Conservation (phyloP, 2,888 invertebrate species). For the Alsophila aescularia region DNA sequence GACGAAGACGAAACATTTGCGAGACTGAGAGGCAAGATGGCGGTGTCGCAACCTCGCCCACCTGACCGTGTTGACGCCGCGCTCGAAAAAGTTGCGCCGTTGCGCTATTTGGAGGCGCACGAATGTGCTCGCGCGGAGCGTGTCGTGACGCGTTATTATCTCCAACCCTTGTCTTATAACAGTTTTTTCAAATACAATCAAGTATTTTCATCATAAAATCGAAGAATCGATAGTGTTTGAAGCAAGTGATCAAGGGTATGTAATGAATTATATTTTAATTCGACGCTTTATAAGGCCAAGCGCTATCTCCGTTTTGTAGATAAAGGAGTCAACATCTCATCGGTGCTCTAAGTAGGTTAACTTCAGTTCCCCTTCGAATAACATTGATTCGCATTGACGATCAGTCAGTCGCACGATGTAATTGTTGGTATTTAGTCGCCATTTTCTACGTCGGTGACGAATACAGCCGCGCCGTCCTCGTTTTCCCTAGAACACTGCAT, state of each 20-base stretch:
- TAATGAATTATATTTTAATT: conserved; percentile 49
- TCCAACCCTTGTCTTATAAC: conserved; percentile 62
- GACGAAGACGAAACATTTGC: conserved; percentile 60
- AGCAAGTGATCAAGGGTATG: conserved; percentile 61
- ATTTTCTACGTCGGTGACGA: conserved; percentile 84
- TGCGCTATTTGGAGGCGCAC: conserved; percentile 84
- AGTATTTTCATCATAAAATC: conserved; percentile 45
- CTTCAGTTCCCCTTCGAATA: conserved; percentile 50
- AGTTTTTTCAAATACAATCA: conserved; percentile 59
- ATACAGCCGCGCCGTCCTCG: conserved; percentile 78
- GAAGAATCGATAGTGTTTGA: conserved; percentile 48
- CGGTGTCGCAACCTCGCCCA: conserved; percentile 85
- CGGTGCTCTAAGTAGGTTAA: conserved; percentile 45
- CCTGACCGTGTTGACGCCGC: conserved; percentile 85
- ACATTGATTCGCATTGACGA: conserved; percentile 60
- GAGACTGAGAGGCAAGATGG: conserved; percentile 68
- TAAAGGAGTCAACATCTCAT: conserved; percentile 57
- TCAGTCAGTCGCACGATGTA: conserved; percentile 65
- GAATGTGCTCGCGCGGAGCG: conserved; percentile 75
- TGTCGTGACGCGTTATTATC: conserved; percentile 76
- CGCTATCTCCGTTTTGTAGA: conserved; percentile 61
- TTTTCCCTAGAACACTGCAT: conserved; percentile 64
- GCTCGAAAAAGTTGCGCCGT: conserved; percentile 84
- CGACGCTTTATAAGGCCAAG: conserved; percentile 47
- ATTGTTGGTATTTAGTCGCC: conserved; percentile 84